phyloP scores from a whole-genome alignment of 53 echinoderm and acorn worm species.

The Zoroaster sp. region DNA sequence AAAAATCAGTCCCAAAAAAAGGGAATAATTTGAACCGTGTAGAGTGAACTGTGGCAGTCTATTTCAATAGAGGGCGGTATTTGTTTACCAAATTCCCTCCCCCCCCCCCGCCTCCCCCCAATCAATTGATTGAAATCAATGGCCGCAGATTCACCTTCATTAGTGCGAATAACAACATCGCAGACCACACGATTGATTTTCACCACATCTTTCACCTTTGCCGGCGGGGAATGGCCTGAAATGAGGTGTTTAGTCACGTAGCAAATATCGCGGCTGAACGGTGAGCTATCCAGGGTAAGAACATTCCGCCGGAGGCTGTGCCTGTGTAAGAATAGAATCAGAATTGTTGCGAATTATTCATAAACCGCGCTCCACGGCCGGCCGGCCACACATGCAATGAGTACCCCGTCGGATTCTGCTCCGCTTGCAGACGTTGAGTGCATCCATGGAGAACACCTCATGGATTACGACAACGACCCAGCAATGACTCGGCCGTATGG shows the following conservation, averaged over 20 bases:
- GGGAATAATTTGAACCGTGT: no score
- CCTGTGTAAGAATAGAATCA: neutral
- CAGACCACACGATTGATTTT: conserved; percentile 5
- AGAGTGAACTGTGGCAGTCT: neutral
- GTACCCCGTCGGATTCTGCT: neutral
- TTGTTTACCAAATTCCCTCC: neutral
- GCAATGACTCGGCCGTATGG: conserved; percentile 39
- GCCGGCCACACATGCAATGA: neutral
- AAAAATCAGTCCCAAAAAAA: no score
- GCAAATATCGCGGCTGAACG: conserved; percentile 1
- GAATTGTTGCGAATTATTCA: neutral
- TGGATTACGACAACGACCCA: neutral
- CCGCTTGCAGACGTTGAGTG: conserved; percentile 44
- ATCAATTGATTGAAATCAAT: neutral
- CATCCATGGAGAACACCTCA: neutral
- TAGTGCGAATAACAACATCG: neutral
- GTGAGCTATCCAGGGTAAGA: neutral
- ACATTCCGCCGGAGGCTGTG: conserved; percentile 2
- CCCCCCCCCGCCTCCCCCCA: neutral
- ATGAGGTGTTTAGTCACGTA: conserved; percentile 8
- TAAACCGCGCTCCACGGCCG: neutral
- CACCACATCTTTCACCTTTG: neutral
- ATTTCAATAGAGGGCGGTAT: conserved; percentile 21
- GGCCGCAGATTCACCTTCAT: neutral
- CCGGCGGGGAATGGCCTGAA: neutral